Evolutionary conservation across 2,113 vertebrate genomes (phyloP), one percentile per base, ranked within the genome.

Genomic region (Nestor notabilis): DNA sequence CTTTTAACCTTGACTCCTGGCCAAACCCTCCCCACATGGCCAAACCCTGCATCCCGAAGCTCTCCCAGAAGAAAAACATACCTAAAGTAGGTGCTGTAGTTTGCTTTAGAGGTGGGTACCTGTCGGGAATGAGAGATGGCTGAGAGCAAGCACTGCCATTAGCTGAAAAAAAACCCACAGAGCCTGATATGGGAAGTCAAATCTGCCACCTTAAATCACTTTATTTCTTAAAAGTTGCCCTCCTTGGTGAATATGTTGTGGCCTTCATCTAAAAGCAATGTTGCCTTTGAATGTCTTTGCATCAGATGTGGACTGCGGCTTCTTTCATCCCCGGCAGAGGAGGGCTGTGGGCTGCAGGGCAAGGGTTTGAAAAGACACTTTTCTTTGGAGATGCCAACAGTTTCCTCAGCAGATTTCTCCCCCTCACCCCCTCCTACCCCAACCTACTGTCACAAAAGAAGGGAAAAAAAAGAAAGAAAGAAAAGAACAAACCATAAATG

Each of bases 341-440:
- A 92, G 83, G 61, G 72, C 52, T 69, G 66, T 19, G 75, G 74
- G 69, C 79, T 75, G 61, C 55, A 61, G 74, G 68, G 58, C 33
- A 2, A 37, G 41, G 56, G 20, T 9, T 9, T 92, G 53, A 90
- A 97, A 97, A 89, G 94, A 68, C n/a, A 47, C 65, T 94, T 95
- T 95, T 93, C 72, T 91, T 81, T 49, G 43, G 82, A 64, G 76
- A 70, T 84, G 74, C 90, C 88, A 86, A 90, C 75, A 83, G 58
- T 94, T 93, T 94, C 90, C 76, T 89, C 82, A 16, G 87, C 87
- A 86, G 91, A 89, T 91, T 93, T 93, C 89, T 81, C 65, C 87
- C 91, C 77, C 86, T 39, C 43, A 0, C n/a, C 21, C 70, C 75
- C 86, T 15, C 58, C 91, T 37, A 8, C 44, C 55, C 65, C 84